phyloP scores from a whole-genome alignment of 2,113 vertebrate species.

The Athene noctua region DNA sequence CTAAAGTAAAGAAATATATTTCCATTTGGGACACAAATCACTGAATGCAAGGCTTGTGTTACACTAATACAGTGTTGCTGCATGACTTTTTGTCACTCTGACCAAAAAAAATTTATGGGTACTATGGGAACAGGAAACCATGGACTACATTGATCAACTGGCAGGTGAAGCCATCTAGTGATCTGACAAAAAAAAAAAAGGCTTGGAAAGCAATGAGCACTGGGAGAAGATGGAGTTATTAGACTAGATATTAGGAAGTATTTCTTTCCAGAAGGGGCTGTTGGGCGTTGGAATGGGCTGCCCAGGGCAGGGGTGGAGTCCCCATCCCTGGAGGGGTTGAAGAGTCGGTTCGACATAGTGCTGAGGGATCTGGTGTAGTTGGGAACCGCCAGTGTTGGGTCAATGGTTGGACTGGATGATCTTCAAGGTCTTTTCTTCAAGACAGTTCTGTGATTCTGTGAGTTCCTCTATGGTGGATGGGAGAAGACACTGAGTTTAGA shows the following conservation, averaged over 20 bases:
- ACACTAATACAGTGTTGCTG: fast-evolving
- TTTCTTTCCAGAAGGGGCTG: no score
- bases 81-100: fast-evolving
- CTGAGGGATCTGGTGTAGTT: no score
- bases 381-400: no score
- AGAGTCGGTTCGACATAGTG: no score
- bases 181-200: background rate
- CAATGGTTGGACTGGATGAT: no score
- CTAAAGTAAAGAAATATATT: background rate
- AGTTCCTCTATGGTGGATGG: background rate
- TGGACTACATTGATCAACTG: background rate
- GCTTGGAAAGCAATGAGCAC: background rate
- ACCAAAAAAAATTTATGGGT: background rate
- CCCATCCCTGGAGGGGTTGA: no score
- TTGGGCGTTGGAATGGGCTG: no score
- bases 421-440: no score
- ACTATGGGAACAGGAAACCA: background rate
- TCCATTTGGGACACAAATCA: background rate
- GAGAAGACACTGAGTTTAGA: background rate
- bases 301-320: no score
- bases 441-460: no score
- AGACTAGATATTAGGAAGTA: no score
- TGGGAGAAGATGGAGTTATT: background rate
- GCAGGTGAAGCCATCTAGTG: fast-evolving
- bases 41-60: background rate